Evolutionary conservation across 64 coral and sea anemone species (phyloP), one percentile per base, ranked within the genome.

Genomic region (Hydrozoanthus tunicans): DNA sequence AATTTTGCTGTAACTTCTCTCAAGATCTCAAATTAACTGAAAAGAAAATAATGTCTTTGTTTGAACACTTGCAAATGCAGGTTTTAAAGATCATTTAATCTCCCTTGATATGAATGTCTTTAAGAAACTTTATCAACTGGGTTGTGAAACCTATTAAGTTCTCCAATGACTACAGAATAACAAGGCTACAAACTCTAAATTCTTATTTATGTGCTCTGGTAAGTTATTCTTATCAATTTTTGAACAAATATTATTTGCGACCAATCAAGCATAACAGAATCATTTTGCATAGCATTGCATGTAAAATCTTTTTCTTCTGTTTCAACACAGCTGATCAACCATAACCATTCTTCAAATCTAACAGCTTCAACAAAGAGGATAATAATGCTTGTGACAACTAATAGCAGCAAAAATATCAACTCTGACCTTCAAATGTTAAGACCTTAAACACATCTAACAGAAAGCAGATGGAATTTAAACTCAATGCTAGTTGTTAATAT

Each of bases 361-460:
- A 6, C 8, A 73, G 73, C 53, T 55, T 55, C 13, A 15, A 66
- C 73, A 11, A 14, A 72, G 5, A 13, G 17, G 53, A 56, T 24
- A 6, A 6, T 56, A 72, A 57, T 8, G 12, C 12, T 51, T 76
- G 9, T 12, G 32, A 52, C 53, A 51, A 76, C 24, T 76, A 12
- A 1, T 4, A 52, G 14, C 25, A 51, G 0, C 1, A 51, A 63
- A 81, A 81, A 14, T 5, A 10, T 25, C 43, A 81, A 70, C 6
- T 24, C 8, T 70, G 53, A 26, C 9, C 53, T 32, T 86, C 20
- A 70, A 62, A 57, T 70, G 53, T 6, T 32, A 58, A 56, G 56
- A 86, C 67, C 26, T 66, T 71, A 72, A 86, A 59, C 83, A 86
- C 66, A 54, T 43, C 8, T 5, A 86, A 70, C 51, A 72, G 9